Conservation (phyloP, 2,797 vertebrate genomes). For the Mormyrops boulengeri region DNA sequence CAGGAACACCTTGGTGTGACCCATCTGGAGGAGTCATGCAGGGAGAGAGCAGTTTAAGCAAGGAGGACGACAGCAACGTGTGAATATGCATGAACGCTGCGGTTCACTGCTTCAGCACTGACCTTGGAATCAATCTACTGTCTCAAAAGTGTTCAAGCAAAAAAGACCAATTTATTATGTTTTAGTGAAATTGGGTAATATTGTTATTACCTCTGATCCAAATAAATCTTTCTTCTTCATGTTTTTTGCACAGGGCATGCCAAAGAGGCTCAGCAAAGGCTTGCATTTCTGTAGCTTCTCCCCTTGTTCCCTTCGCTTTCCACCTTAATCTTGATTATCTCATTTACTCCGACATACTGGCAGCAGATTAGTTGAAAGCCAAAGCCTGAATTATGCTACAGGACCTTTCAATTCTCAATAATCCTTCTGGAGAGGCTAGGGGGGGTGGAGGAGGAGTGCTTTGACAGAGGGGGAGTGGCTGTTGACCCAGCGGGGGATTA, state of each 20-base stretch:
- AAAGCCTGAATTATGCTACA: neutral
- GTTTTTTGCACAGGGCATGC: neutral
- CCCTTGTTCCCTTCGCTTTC: neutral
- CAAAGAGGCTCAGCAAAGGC: neutral
- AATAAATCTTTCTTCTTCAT: neutral
- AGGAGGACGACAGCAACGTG: neutral
- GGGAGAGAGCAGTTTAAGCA: neutral
- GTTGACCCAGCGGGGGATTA: neutral
- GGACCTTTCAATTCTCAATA: slow-evolving; percentile 8
- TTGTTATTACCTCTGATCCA: neutral
- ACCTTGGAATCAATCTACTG: neutral
- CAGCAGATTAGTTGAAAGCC: neutral
- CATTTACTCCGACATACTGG: neutral
- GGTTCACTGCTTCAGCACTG: neutral
- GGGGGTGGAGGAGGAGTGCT: neutral
- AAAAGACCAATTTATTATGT: neutral
- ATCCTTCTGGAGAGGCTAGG: neutral
- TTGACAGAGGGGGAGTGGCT: neutral
- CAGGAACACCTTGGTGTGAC: slow-evolving; percentile 83
- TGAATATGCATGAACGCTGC: neutral
- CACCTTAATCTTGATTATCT: neutral
- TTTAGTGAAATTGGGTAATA: neutral
- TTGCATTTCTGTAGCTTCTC: neutral
- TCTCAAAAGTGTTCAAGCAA: neutral
- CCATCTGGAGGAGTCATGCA: slow-evolving; percentile 62